A percentile compares a stretch with the other conserved stretches of the same genome.
Conservation (phyloP, 1,140 invertebrate species). For the Calliphora vicina region DNA sequence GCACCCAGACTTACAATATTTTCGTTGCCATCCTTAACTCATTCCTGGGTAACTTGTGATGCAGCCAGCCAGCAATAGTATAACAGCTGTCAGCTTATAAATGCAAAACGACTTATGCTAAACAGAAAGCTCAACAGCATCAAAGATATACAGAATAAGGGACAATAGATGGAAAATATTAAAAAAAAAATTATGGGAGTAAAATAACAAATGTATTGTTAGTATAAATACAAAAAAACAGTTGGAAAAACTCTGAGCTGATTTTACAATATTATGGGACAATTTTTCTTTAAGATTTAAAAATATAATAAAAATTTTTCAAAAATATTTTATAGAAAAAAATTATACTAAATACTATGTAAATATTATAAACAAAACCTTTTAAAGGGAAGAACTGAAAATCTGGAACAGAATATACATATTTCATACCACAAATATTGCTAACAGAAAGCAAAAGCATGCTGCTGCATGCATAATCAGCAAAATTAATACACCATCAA, state of each 20-base stretch:
- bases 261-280: background rate
- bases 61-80: too few relatives aligned
- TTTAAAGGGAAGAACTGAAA: background rate
- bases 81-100: conserved; percentile 3
- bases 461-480: background rate
- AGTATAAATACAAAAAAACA: background rate
- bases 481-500: background rate
- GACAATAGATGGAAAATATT: background rate
- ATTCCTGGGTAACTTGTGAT: too few relatives aligned
- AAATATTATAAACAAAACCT: background rate
- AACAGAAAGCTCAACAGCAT: background rate
- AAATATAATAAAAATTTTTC: too few relatives aligned
- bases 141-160: background rate
- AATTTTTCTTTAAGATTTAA: background rate
- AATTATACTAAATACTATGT: too few relatives aligned
- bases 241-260: background rate
- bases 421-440: too few relatives aligned
- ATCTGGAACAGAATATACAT: too few relatives aligned
- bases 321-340: too few relatives aligned
- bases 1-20: background rate
- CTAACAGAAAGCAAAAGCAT: background rate
- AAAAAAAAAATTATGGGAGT: background rate
- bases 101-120: conserved; percentile 8
- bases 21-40: too few relatives aligned
- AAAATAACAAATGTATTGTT: background rate